Evolutionary conservation across 1,140 invertebrate species (phyloP), one percentile per base, ranked within the genome.

Genomic region (Xylocopa sonorina): DNA sequence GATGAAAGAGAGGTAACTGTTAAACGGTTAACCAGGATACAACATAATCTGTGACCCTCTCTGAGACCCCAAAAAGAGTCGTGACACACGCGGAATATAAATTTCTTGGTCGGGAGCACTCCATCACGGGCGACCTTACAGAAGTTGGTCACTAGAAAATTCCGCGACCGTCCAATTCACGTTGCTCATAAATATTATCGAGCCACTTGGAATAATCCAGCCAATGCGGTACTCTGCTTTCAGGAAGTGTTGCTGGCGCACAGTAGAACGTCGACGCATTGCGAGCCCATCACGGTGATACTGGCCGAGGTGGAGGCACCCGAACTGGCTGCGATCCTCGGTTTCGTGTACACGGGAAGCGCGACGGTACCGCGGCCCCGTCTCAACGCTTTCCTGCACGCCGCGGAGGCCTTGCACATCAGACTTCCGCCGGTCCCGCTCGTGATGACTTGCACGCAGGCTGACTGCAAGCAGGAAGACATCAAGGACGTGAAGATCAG

Each of bases 321-420:
- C 18, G 94, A 95, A 88, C 89, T 95, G 79, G 91, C 92, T 46
- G 93, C 94, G 41, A 90, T 95, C 4, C 90, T 95, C 38, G 93
- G 94, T 71, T 94, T 95, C 81, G 94, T 95, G 76, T 95, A 95
- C 87, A 93, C 93, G 5, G 95, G 95, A 50, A 94, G 94, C 84
- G 93, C 94, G 2, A 93, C 93, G 24, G 93, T 95, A 4, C 92
- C 93, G 21, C 92, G 94, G 29, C 90, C 92, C 34, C 92, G 94
- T 68, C 86, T 95, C 41, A 90, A 93, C 50, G 91, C 93, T 2
- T 94, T 95, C 67, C 87, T 95, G 0, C 91, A 93, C 62, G 94
- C 94, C 0, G 95, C 95, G 4, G 93, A 94, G 57, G 90, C 93
- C 0, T 89, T 95, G 5, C 91, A 92, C 58, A 94, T 95, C 34